Percentiles rank a stretch among this genome's conserved stretches.
Evolutionary conservation across 1,140 invertebrate species (phyloP).

Genomic region (Sipha flava): DNA sequence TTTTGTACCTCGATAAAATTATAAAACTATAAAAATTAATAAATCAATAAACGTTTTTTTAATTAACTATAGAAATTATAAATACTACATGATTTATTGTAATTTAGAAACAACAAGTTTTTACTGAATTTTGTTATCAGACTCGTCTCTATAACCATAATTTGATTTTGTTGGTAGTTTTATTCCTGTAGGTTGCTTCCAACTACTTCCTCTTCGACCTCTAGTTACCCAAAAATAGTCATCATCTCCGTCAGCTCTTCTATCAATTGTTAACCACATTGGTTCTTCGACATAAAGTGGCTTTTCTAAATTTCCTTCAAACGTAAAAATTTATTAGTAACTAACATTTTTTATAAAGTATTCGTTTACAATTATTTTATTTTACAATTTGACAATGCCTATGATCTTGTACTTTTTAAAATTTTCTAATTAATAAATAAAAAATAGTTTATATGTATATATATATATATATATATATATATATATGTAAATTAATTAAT

Average conservation of each 20-base stretch:
- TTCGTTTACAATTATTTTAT: no score
- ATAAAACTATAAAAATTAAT: not conserved
- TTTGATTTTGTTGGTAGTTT: not conserved
- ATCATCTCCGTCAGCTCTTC: conserved; percentile 17
- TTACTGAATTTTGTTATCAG: conserved; percentile 13
- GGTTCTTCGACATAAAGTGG: conserved; percentile 34
- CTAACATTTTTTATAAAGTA: no score
- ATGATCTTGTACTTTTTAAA: no score
- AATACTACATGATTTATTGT: not conserved
- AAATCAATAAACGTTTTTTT: not conserved
- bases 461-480: no score
- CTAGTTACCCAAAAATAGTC: conserved; percentile 20
- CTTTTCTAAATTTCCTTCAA: not conserved
- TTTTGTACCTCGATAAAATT: not conserved
- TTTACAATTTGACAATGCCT: no score
- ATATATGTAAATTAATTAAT: no score
- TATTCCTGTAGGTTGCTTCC: not conserved
- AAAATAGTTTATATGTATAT: no score
- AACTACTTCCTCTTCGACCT: conserved; percentile 3
- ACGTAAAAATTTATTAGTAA: not conserved
- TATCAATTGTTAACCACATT: conserved; percentile 34
- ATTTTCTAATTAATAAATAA: no score
- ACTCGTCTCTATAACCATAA: not conserved
- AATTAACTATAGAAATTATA: conserved; percentile 8
- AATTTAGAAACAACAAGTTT: not conserved